Evolutionary conservation across 30 jellyfish, hydroid and myxozoan species (phyloP).

Genomic region (Sanderia malayensis): DNA sequence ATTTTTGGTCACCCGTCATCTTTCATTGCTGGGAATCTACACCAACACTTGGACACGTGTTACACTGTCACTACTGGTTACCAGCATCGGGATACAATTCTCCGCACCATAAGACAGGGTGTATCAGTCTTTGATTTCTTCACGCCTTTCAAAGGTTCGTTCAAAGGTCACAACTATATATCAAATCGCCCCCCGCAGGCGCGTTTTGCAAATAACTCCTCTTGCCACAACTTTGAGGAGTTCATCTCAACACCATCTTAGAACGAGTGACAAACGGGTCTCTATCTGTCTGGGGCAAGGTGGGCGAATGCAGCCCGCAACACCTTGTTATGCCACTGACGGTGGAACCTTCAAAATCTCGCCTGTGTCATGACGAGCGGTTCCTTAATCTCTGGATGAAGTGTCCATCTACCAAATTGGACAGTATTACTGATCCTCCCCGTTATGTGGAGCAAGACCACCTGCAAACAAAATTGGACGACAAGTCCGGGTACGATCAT

Average conservation of each 20-base stretch:
- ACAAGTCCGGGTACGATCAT: no score
- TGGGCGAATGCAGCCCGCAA: background rate
- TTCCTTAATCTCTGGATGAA: background rate
- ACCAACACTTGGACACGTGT: background rate
- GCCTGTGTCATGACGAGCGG: background rate
- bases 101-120: no score
- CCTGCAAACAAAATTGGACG: background rate
- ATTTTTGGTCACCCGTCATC: background rate
- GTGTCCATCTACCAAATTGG: background rate
- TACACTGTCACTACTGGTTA: background rate
- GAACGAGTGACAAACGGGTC: background rate
- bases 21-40: background rate
- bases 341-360: background rate
- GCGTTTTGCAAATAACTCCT: background rate
- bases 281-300: background rate
- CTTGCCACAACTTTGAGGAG: background rate
- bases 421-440: background rate
- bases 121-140: no score
- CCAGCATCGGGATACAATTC: no score
- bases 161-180: background rate
- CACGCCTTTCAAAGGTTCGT: no score
- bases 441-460: background rate
- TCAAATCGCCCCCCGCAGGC: background rate
- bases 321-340: background rate
- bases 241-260: background rate